Base-by-base conservation (phyloP, 2,888 invertebrate genomes). In the Prosopocoilus inquinatus region DNA sequence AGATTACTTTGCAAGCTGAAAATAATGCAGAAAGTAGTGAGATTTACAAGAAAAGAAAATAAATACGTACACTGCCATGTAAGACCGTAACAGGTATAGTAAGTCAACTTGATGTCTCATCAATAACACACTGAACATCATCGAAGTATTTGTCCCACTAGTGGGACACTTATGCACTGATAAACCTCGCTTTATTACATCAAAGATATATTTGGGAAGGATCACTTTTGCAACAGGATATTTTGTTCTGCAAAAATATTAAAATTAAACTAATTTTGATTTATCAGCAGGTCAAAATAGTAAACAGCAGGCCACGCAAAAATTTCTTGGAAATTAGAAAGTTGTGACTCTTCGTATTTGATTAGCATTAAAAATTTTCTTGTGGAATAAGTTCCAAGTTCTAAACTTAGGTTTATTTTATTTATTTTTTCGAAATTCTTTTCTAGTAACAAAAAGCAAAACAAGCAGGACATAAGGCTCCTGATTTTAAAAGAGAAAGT, bases 1-100 rank as follows among this genome's bases (percentile, higher is more conserved):
- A 65, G 58, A 57, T 60, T 59, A 28, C 54, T 44, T 38, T 57
- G 56, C 33, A 60, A 56, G 32, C 64, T 64, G 36, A 48, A 63
- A 63, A 49, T 13, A 45, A 36, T 1, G 20, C 5, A 5, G 20
- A 28, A 3, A 3, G 3, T 28, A 28, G 20, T 7, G 7, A 28
- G 20, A 5, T 28, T n/a, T 28, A 47, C 11, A 50, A 33, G 43
- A 20, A 46, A 13, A 9, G 9, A 36, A 12, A 46, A 41, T 53
- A 47, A 46, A 52, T 44, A 34, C 45, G 52, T 60, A 64, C 61
- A 59, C 50, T 32, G 57, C 51, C 16, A 65, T 60, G 33, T 64
- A 52, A 38, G 63, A 56, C 38, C 59, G 44, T 11, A 65, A 43
- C 16, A 65, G 50, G 47, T 60, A 39, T n/a, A 65, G 41, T 45